Base-by-base conservation (phyloP, 2,888 invertebrate genomes). In the Apamea crenata region DNA sequence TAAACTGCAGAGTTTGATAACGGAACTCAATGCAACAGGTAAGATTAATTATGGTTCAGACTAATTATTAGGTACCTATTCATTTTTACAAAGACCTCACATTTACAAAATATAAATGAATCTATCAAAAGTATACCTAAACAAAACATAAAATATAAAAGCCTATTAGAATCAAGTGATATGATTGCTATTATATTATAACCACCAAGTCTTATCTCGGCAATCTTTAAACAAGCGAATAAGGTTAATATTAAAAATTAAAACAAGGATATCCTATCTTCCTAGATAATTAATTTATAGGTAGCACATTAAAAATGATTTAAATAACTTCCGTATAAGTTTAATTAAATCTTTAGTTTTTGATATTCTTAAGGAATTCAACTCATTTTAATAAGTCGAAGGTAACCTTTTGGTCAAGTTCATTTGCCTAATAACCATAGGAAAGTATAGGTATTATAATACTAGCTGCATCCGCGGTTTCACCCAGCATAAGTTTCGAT, bases 1-100 rank as follows among this genome's bases (percentile, higher is more conserved):
- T 12, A 97, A 96, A 72, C 21, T 90, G 10, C 74, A 78, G 40
- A n/a, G 66, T 47, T 80, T 90, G 63, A 21, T 83, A 21, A 73
- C 29, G 12, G 83, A 87, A 61, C 78, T 89, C 1, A 70, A 80
- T 44, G 68, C 75, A 4, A 67, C 84, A 66, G 90, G 90, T 89
- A 77, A 63, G n/a, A 71, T 71, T n/a, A 21, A n/a, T 71, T 59
- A n/a, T n/a, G 1, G n/a, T 59, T 36, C 56, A 12, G n/a, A 71
- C 18, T 53, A 36, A 18, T 16, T 32, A 4, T 69, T n/a, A n/a
- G n/a, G n/a, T n/a, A n/a, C n/a, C n/a, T n/a, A n/a, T n/a, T n/a
- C n/a, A n/a, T n/a, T n/a, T n/a, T n/a, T n/a, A n/a, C 36, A 36
- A 36, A 36, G 36, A 36, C 36, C 36, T 36, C 36, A 36, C 36